Conservation (phyloP, 2,797 vertebrate species). For the Acestrorhynchus altus region DNA sequence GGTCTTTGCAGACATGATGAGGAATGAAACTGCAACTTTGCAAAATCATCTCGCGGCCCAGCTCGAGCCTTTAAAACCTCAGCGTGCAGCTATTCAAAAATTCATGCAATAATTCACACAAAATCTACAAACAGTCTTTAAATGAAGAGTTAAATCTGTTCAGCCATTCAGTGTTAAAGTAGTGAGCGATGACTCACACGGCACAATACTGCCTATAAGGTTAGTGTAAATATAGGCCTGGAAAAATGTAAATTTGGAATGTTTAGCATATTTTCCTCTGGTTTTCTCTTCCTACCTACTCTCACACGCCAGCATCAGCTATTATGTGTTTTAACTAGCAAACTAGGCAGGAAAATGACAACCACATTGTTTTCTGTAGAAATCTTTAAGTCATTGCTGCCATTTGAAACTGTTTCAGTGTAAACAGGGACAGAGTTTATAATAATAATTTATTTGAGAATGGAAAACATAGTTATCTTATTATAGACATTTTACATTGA, state of each 20-base stretch:
- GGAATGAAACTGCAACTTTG: constrained; percentile 50
- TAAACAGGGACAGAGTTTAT: not conserved
- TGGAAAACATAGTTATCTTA: not conserved
- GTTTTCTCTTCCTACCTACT: constrained; percentile 26
- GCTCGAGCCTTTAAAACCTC: constrained; percentile 36
- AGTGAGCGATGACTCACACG: constrained; percentile 20
- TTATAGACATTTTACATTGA: not conserved
- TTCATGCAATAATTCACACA: not conserved
- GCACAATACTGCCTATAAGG: constrained; percentile 8
- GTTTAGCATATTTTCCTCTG: constrained; percentile 49
- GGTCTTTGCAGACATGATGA: constrained; percentile 56
- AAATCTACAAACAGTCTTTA: not conserved
- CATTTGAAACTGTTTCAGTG: not conserved
- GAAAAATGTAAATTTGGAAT: constrained; percentile 46
- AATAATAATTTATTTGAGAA: constrained; percentile 28
- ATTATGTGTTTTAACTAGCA: not conserved
- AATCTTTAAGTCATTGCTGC: not conserved
- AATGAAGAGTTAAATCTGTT: not conserved
- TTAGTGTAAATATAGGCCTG: not conserved
- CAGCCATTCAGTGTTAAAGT: not conserved
- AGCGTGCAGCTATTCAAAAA: not conserved
- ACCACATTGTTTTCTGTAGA: not conserved
- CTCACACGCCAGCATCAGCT: constrained; percentile 27
- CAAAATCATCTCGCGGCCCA: constrained; percentile 33
- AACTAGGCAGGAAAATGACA: not conserved